Evolutionary conservation across 2,888 invertebrate genomes (phyloP), one percentile per base, ranked within the genome.

Genomic region (Cryptophagus acutangulus): DNA sequence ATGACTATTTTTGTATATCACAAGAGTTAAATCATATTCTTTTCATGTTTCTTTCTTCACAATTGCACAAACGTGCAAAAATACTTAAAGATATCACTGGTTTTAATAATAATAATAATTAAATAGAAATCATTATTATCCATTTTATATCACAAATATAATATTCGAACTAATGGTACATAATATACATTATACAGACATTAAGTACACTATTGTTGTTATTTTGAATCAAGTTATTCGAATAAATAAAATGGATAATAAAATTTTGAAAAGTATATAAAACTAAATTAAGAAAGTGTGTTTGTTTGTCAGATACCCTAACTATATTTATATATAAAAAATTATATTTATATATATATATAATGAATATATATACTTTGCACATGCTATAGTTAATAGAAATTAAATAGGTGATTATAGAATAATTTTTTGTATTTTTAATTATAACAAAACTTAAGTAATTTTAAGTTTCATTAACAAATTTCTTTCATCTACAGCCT

Each of bases 1-100:
- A 62, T 62, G 61, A 59, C 62, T 60, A 60, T 56, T 49, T 54
- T 49, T 57, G 56, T 55, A 59, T 64, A 67, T 67, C 66, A 66
- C 67, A 67, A 63, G 62, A 59, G 57, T 49, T 55, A 57, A 55
- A 62, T 56, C n/a, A n/a, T n/a, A 57, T 52, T 52, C 43, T 15
- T 15, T 31, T 31, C 2, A 10, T 4, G 16, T 6, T 50, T 59
- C 57, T 55, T 55, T 59, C 58, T 59, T 61, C 59, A 59, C 58
- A 61, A 59, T 48, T 59, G 62, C 63, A 60, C 62, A 46, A 41
- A 40, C 45, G 61, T 59, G 63, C 58, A 61, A 61, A 63, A 67
- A 67, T 66, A 66, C 66, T 67, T 63, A 66, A 64, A 60, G 61
- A 67, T 67, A 67, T 68, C 68, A 68, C 68, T 65, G 62, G 58